phyloP scores from a whole-genome alignment of 2,888 invertebrate species.

The Erebia aethiops region DNA sequence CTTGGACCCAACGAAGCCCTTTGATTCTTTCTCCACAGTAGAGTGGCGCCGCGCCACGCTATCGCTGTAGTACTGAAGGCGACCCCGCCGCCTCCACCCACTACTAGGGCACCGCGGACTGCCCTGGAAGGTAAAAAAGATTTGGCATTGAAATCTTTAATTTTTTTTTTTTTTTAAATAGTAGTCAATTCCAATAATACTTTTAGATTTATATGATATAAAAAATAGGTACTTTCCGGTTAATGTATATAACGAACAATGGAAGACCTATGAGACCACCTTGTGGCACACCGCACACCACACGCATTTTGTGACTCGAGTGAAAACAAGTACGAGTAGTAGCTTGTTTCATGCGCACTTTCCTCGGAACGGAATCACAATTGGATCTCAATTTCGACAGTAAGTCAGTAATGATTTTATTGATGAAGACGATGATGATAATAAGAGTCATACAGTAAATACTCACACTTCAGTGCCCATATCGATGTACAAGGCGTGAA shows the following conservation, averaged over 20 bases:
- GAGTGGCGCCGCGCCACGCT: slow-evolving; percentile 71
- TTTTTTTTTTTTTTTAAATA: too few relatives aligned
- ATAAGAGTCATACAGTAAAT: neutral
- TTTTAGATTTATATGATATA: too few relatives aligned
- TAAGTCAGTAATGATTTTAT: neutral
- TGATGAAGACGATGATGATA: neutral
- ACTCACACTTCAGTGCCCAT: slow-evolving; percentile 96
- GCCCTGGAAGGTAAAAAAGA: slow-evolving; percentile 48
- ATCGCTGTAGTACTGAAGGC: slow-evolving; percentile 86
- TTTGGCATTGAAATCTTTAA: neutral
- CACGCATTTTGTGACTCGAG: neutral
- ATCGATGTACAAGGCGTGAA: slow-evolving; percentile 92
- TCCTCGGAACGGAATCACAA: too few relatives aligned
- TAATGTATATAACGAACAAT: neutral
- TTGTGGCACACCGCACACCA: neutral
- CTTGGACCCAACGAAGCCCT: slow-evolving; percentile 57
- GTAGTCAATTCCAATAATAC: too few relatives aligned
- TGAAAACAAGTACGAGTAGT: neutral
- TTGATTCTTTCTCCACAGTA: slow-evolving; percentile 89
- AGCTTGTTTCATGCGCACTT: too few relatives aligned
- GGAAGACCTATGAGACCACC: neutral
- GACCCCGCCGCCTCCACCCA: slow-evolving; percentile 70
- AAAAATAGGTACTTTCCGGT: too few relatives aligned
- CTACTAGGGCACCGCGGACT: slow-evolving; percentile 71
- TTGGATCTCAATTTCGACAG: too few relatives aligned